Conservation (phyloP, 2,113 vertebrate species). For the Nettapus auritus region DNA sequence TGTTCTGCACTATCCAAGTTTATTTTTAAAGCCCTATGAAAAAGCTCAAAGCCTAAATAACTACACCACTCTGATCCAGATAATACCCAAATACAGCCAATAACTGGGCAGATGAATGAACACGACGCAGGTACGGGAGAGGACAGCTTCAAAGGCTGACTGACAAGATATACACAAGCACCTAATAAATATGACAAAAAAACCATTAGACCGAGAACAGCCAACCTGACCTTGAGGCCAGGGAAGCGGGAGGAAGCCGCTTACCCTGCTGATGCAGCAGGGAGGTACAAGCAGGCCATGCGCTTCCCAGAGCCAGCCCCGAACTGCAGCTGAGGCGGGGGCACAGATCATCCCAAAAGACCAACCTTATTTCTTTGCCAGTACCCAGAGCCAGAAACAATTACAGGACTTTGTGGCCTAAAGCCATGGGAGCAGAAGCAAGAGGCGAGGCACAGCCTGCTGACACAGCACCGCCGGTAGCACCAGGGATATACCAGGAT, state of each 20-base stretch:
- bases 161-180: background rate
- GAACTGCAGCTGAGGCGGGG: background rate
- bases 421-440: background rate
- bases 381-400: fast-evolving
- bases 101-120: background rate
- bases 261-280: background rate
- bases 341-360: background rate
- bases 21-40: background rate
- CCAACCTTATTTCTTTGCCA: background rate
- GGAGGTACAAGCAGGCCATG: background rate
- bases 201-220: background rate
- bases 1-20: background rate
- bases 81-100: background rate
- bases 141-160: slow-evolving; percentile 24
- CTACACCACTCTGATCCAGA: background rate
- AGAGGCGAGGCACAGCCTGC: background rate
- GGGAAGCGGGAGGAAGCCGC: background rate
- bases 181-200: slow-evolving; percentile 46
- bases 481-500: fast-evolving
- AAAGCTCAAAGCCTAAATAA: background rate
- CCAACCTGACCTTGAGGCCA: background rate
- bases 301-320: background rate
- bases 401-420: background rate
- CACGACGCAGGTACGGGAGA: background rate
- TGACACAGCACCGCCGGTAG: background rate